Conservation (phyloP, 2,113 vertebrate genomes). For the Indri indri region DNA sequence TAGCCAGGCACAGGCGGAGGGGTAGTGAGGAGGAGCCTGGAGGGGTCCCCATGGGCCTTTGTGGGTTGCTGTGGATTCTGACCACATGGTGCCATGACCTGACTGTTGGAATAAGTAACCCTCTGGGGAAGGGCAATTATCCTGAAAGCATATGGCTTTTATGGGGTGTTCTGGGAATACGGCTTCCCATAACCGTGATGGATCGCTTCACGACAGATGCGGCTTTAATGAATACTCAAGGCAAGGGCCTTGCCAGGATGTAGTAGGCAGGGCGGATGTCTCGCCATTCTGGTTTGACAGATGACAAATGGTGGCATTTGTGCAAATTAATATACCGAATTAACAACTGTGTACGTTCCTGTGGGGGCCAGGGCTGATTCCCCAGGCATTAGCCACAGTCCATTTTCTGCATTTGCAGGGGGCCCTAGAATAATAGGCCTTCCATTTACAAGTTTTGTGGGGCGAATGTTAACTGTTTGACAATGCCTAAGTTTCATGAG, state of each 20-base stretch:
- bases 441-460: not conserved
- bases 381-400: not conserved
- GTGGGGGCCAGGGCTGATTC: not conserved
- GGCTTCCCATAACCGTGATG: not conserved
- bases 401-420: not conserved
- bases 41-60: not conserved
- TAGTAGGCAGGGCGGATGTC: not conserved
- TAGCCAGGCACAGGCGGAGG: not conserved
- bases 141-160: constrained; percentile 50
- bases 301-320: constrained; percentile 21
- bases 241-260: not conserved
- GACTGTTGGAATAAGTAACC: not conserved
- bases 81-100: not conserved
- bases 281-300: not conserved
- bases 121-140: constrained; percentile 7
- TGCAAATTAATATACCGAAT: constrained; percentile 5
- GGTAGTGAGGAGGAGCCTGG: not conserved
- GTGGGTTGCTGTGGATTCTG: not conserved
- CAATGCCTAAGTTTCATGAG: not conserved
- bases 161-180: not conserved
- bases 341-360: not conserved
- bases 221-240: not conserved
- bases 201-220: not conserved
- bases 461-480: not conserved
- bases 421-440: not conserved